Percentiles rank a stretch among this genome's conserved stretches.
Evolutionary conservation across 2,888 invertebrate species (phyloP).

Genomic region (Troides helena): DNA sequence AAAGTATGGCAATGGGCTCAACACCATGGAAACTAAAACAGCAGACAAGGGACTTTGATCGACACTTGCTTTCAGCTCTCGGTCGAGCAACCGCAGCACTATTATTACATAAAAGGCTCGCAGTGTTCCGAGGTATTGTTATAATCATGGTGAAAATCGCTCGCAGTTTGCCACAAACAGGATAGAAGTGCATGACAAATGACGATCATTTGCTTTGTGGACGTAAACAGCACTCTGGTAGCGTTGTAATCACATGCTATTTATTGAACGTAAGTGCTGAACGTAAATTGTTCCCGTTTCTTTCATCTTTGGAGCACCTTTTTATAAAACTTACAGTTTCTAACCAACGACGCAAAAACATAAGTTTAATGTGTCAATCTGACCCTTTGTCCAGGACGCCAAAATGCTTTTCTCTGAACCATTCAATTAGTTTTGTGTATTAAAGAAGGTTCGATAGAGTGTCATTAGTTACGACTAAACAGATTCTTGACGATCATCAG

Average conservation of each 20-base stretch:
- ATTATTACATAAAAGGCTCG: slow-evolving; percentile 18
- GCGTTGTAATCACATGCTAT: slow-evolving; percentile 42
- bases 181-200: slow-evolving; percentile 52
- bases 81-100: background rate
- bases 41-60: background rate
- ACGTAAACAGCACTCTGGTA: slow-evolving; percentile 43
- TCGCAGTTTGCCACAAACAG: slow-evolving; percentile 40
- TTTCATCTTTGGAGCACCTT: background rate
- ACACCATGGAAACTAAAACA: background rate
- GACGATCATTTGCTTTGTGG: slow-evolving; percentile 51
- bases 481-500: too few species aligned
- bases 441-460: too few species aligned
- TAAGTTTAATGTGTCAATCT: too few species aligned
- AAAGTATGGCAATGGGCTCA: too few species aligned
- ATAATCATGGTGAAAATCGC: slow-evolving; percentile 51
- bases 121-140: slow-evolving; percentile 29
- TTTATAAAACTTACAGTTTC: background rate
- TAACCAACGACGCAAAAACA: too few species aligned
- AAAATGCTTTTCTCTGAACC: too few species aligned
- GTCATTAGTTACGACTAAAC: too few species aligned
- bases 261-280: slow-evolving; percentile 31
- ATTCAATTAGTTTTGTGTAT: too few species aligned
- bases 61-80: background rate
- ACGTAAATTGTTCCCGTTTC: slow-evolving; percentile 25
- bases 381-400: too few species aligned